Evolutionary conservation across 2,797 vertebrate genomes (phyloP).

Genomic region (Melanotaenia parkinsoni): DNA sequence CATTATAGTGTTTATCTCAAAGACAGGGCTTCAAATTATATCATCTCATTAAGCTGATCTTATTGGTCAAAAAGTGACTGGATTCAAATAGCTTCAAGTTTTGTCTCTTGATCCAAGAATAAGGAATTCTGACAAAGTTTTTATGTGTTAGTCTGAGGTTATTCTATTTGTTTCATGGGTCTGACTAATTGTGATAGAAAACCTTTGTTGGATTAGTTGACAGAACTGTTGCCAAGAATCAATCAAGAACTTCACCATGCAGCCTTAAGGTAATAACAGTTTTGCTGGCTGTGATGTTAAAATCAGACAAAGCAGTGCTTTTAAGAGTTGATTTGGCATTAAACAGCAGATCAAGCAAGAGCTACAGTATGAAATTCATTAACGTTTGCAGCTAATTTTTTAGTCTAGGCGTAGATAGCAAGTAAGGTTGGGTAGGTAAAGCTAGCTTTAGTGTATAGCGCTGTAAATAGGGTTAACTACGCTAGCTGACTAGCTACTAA

Average conservation of each 20-base stretch:
- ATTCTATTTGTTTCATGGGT: neutral
- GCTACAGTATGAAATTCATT: neutral
- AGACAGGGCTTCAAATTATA: too few species aligned
- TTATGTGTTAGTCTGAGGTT: neutral
- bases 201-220: neutral
- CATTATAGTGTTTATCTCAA: too few species aligned
- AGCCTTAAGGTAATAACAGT: neutral
- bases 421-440: neutral
- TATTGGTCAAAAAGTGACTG: too few species aligned
- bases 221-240: too few species aligned
- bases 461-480: neutral
- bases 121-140: neutral
- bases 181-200: neutral
- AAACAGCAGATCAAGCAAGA: neutral
- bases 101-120: neutral
- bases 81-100: too few species aligned
- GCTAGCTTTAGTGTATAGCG: slow-evolving; percentile 11
- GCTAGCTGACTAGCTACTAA: neutral
- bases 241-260: too few species aligned
- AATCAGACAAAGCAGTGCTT: neutral
- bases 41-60: too few species aligned
- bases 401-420: slow-evolving; percentile 6
- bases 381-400: neutral
- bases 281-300: neutral
- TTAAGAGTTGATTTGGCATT: neutral